Evolutionary conservation across 1,140 invertebrate genomes (phyloP), one percentile per base, ranked within the genome.

Genomic region (Brachionus plicatilis): DNA sequence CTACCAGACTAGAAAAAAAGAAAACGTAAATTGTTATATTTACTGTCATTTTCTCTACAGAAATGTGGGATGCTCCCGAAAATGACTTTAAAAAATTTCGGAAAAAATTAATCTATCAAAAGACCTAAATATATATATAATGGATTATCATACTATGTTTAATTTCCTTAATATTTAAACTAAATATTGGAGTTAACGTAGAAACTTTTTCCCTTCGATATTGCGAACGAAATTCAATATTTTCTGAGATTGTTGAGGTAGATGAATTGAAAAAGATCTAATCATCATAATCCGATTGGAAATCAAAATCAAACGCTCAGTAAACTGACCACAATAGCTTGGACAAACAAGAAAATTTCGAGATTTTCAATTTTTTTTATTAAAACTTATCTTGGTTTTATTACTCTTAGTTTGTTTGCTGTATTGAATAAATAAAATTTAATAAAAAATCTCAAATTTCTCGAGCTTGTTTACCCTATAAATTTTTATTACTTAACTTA

Each of bases 221-320:
- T 68, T 68, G 11, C 60, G 14, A 66, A 37, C 27, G 68, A 72
- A 72, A 72, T 72, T 14, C 68, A 72, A 72, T 72, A 72, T 72
- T 72, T 43, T 72, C 68, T 72, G 68, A 29, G 20, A 68, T 68
- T 27, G 33, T 33, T 14, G 33, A 72, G 33, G 68, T 41, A 41
- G 68, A 72, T 41, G 17, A 72, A 41, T 41, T 43, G 33, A 45
- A 72, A 41, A 41, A 43, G 41, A 43, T 43, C 33, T 72, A 20
- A 72, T 20, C 68, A 41, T 43, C 12, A 72, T 72, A 72, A 72
- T 72, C 68, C 68, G 68, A 41, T 72, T 72, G 29, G 41, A 72
- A 72, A 72, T 72, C 33, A 72, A 72, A 72, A 41, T 72, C 68
- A 72, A 72, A 72, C 68, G 68, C 37, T 43, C 43, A 72, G 68